Percentiles rank a stretch among this genome's conserved stretches.
These are phyloP conservation scores for Dendrolimus pini DNA, from an alignment of 2,888 invertebrate genomes.

Conservation along the genomic window DNA sequence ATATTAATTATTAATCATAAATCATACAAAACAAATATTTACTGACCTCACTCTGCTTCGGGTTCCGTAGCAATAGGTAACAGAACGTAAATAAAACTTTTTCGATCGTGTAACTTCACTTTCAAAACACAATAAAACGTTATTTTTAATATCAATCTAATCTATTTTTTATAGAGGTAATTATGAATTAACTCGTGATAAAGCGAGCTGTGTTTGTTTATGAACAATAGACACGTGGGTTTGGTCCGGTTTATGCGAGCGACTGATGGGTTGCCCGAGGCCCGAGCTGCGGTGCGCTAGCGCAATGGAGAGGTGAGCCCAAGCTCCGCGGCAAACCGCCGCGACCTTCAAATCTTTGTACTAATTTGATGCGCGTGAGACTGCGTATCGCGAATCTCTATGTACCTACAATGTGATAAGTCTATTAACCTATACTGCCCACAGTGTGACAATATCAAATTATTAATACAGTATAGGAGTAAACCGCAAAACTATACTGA, in stretches of 20 bases:
- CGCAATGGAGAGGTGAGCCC: constrained; percentile 29
- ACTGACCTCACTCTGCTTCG: constrained; percentile 2
- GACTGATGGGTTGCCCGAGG: neutral
- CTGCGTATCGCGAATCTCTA: constrained; percentile 6
- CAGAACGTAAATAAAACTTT: neutral
- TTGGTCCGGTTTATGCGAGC: neutral
- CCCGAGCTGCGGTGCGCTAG: constrained; percentile 7
- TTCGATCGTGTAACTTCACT: neutral
- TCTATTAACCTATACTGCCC: too few relatives aligned
- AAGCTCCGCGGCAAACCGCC: constrained; percentile 11
- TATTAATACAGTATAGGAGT: too few relatives aligned
- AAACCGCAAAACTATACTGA: too few relatives aligned
- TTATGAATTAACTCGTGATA: neutral
- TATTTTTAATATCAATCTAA: neutral
- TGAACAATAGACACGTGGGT: neutral
- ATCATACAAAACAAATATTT: neutral
- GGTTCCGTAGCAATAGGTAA: constrained; percentile 1
- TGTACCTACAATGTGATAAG: neutral
- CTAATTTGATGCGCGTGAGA: constrained; percentile 14
- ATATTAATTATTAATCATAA: neutral
- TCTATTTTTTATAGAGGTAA: neutral
- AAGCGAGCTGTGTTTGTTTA: neutral
- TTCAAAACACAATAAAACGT: too few relatives aligned
- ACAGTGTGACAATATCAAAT: too few relatives aligned
- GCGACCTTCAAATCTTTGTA: constrained; percentile 28